Base-by-base conservation (phyloP, 1,140 invertebrate species). In the Parasteatoda tepidariorum region DNA sequence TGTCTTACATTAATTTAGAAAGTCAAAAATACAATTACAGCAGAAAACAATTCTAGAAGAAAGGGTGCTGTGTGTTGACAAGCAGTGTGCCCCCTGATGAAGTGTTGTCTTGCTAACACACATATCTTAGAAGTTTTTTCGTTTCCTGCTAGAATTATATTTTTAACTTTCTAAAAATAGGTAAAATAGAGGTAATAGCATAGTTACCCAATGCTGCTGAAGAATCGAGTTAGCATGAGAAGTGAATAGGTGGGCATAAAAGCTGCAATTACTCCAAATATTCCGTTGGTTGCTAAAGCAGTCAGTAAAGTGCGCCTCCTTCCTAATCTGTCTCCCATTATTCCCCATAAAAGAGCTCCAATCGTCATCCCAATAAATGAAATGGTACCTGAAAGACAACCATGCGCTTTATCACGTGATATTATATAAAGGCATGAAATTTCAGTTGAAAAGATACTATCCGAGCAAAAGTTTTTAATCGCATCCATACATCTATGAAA, bases 131-230 rank as follows among this genome's bases (percentile, higher is more conserved):
- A n/a, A n/a, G n/a, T n/a, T n/a, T n/a, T n/a, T n/a, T n/a, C n/a
- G n/a, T n/a, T n/a, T n/a, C n/a, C n/a, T n/a, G n/a, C n/a, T n/a
- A n/a, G n/a, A n/a, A n/a, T n/a, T n/a, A n/a, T n/a, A n/a, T n/a
- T n/a, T n/a, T n/a, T n/a, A n/a, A n/a, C n/a, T n/a, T n/a, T n/a
- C n/a, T n/a, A 64, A 64, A 64, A 64, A 64, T 13, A 64, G 38
- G 5, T 41, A 48, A 48, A 2, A 2, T 13, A 48, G 38, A 2
- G 2, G n/a, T n/a, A n/a, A n/a, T n/a, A n/a, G n/a, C n/a, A n/a
- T 71, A 87, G 88, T 88, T 86, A 91, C 91, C 91, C 91, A 54
- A 91, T 86, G 31, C 91, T 90, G 86, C 90, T 91, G 84, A 90
- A 86, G 67, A 91, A 89, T 55, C 90, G 86, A 59, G 89, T 87